Conservation (phyloP, 2,113 vertebrate genomes). For the Psittacula cyanocephala region DNA sequence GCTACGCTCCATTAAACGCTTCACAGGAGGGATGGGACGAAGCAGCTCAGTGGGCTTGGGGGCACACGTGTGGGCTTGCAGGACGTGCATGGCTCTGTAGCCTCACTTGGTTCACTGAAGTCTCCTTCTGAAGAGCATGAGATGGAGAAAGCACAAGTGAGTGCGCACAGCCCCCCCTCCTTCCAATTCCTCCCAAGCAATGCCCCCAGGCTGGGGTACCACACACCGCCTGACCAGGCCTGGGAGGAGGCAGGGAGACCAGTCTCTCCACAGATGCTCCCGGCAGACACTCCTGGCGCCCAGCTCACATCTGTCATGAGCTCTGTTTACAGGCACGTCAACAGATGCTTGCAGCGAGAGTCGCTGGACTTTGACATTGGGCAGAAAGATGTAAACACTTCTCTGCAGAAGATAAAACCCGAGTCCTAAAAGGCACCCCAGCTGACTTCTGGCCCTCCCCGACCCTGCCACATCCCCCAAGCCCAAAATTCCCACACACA, state of each 20-base stretch:
- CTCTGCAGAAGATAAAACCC: conserved; percentile 35
- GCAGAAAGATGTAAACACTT: conserved; percentile 43
- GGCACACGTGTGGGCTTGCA: not conserved
- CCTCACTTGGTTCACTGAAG: accelerated
- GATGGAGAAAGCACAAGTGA: accelerated
- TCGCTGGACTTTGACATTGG: conserved; percentile 15
- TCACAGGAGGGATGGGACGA: not conserved
- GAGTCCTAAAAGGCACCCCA: not conserved
- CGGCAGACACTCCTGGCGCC: conserved; percentile 1
- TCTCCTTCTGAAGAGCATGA: not conserved
- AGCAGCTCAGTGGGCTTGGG: not conserved
- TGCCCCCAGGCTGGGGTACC: not conserved
- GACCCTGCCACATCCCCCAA: not conserved
- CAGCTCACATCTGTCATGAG: conserved; percentile 50
- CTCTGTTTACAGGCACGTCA: not conserved
- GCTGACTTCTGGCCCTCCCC: not conserved
- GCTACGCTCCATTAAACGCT: not conserved
- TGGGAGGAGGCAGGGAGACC: not conserved
- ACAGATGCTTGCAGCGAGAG: conserved; percentile 40
- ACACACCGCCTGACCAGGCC: not conserved
- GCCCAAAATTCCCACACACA: not conserved
- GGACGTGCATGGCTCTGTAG: not conserved
- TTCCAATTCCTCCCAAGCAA: not conserved
- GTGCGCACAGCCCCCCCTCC: not conserved
- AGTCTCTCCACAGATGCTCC: not conserved